Base-by-base conservation (phyloP, 2,888 invertebrate species). In the Hedychridium roseum region DNA sequence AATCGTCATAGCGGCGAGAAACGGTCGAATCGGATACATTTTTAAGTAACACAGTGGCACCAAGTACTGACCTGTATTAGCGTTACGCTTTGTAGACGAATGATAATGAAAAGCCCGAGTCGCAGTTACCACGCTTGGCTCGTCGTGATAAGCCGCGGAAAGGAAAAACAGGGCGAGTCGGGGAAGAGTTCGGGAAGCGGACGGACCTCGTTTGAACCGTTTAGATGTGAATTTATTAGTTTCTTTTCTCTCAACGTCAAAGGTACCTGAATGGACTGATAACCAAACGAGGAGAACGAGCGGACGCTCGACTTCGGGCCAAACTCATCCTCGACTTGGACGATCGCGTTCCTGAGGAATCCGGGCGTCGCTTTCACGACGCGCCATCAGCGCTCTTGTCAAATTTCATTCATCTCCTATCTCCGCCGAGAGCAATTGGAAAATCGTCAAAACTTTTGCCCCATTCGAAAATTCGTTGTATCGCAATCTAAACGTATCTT, bases 201-300 rank as follows among this genome's bases (percentile, higher is more conserved):
- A 35, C 14, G 21, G 21, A 32, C 16, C n/a, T 42, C 26, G 42
- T 26, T 42, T 16, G n/a, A 32, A 7, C 17, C 26, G 50, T 54
- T 38, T 44, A 48, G 39, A 32, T 16, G 36, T 48, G 58, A 60
- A 66, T 62, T 57, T 51, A 60, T 53, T 60, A 61, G 59, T 62
- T 61, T 64, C 59, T 57, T 50, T 52, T 53, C n/a, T n/a, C 55
- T 67, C 64, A 67, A 68, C 70, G 74, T 74, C 73, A 71, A 72
- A 73, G 68, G 74, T 73, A 74, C 74, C 72, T 74, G 73, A 63
- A 73, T 60, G 68, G 68, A 57, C 64, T 66, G 60, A 61, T 64
- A 70, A 70, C 65, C 66, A 68, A 67, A 65, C 58, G 61, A 66
- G 63, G 63, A n/a, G n/a, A 61, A 55, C 50, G 41, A 50, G 41